Conservation (phyloP, 2,797 vertebrate genomes). For the Borostomias antarcticus region DNA sequence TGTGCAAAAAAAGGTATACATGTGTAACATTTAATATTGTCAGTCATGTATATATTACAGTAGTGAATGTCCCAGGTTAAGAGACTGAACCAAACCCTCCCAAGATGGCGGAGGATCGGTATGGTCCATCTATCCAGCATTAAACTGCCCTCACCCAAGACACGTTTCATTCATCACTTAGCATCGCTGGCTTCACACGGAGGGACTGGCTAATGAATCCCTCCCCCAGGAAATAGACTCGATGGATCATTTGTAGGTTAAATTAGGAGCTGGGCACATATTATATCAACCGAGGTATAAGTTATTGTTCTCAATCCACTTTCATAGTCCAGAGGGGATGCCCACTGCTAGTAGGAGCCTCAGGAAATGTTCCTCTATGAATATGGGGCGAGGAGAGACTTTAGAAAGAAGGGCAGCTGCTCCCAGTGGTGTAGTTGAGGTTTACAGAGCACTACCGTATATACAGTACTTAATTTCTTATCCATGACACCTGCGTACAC, state of each 20-base stretch:
- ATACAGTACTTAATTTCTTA: too few species aligned
- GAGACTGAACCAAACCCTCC: slow-evolving; percentile 36
- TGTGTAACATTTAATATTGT: slow-evolving; percentile 2
- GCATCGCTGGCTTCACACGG: slow-evolving; percentile 47
- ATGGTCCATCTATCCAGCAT: slow-evolving; percentile 38
- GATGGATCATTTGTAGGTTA: slow-evolving; percentile 65
- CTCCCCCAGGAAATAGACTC: slow-evolving; percentile 46
- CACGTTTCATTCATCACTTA: slow-evolving; percentile 59
- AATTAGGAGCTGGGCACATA: slow-evolving; percentile 55
- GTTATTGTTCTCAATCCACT: slow-evolving; percentile 17
- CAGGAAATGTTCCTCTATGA: not conserved
- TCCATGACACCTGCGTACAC: too few species aligned
- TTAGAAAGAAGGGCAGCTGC: too few species aligned
- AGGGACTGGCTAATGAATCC: slow-evolving; percentile 69
- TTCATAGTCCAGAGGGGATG: not conserved
- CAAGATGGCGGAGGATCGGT: slow-evolving; percentile 34
- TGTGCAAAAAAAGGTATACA: not conserved
- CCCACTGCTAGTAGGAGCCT: not conserved
- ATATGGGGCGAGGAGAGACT: too few species aligned
- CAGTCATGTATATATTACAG: not conserved
- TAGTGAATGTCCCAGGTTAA: not conserved
- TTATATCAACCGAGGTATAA: slow-evolving; percentile 52
- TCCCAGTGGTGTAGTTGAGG: too few species aligned
- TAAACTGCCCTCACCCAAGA: slow-evolving; percentile 54
- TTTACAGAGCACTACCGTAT: too few species aligned